These are phyloP conservation scores for Dendroctonus valens DNA, from an alignment of 1,140 invertebrate genomes.

Conservation along the genomic window DNA sequence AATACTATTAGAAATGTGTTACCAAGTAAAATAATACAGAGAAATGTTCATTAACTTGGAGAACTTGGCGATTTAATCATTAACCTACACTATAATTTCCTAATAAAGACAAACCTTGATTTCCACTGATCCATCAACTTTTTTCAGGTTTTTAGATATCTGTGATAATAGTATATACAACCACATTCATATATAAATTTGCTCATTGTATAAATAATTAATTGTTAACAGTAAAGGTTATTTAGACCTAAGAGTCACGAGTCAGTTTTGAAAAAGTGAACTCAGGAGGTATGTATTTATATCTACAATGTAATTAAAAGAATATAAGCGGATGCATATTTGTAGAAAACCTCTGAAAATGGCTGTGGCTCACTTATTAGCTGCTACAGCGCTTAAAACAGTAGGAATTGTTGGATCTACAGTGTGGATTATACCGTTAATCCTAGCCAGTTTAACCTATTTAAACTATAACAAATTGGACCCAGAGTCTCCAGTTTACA, in stretches of 20 bases:
- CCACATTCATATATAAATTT: too few relatives aligned
- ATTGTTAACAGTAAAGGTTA: too few relatives aligned
- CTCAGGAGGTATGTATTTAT: not conserved
- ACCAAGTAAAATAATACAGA: too few relatives aligned
- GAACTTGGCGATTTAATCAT: not conserved
- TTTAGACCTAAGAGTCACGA: too few relatives aligned
- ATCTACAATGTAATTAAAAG: too few relatives aligned
- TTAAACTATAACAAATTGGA: constrained; percentile 79
- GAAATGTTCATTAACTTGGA: too few relatives aligned
- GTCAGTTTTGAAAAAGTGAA: not conserved
- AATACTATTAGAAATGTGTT: too few relatives aligned
- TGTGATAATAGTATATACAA: constrained; percentile 28
- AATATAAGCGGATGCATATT: not conserved
- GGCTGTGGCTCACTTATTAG: constrained; percentile 69
- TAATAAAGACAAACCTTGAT: not conserved
- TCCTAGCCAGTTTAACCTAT: constrained; percentile 78
- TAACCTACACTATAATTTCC: constrained; percentile 2
- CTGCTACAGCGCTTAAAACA: constrained; percentile 73
- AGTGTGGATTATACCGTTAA: constrained; percentile 77
- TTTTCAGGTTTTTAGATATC: constrained; percentile 15
- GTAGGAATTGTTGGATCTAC: constrained; percentile 70
- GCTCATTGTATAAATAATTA: not conserved
- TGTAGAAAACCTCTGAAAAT: constrained; percentile 49
- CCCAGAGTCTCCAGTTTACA: constrained; percentile 69
- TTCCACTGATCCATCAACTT: not conserved